Base-by-base conservation (phyloP, 2,888 invertebrate species). In the Crocallis elinguaria region DNA sequence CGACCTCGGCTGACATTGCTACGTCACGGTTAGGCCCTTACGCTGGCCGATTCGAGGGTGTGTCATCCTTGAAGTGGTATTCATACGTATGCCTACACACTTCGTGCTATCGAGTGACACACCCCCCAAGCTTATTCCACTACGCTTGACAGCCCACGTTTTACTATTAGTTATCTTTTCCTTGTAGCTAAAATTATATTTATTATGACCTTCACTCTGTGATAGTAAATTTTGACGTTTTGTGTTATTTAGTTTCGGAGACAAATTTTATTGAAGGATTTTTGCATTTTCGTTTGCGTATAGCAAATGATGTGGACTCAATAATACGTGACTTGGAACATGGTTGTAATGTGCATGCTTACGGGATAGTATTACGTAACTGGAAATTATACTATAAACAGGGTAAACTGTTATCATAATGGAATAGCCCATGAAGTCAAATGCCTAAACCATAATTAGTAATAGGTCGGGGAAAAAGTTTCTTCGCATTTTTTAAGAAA, bases 61-160 rank as follows among this genome's bases (percentile, higher is more conserved):
- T 54, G 54, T 54, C 54, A 49, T 54, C 35, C 48, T 49, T 44
- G 42, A 39, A 30, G 12, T 36, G 42, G 38, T 19, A 43, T 32
- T 23, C 8, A 23, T 33, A 38, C 43, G 43, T 25, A 38, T 19
- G 30, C 11, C 13, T 21, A 35, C 49, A 21, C 16, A 37, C 23
- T 25, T 36, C 21, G 30, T 36, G 17, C 23, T 43, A 36, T 36
- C 29, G 36, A 23, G 23, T 42, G 53, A 44, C 54, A 54, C 54
- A 54, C 54, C 54, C 48, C 45, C 49, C 36, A 8, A 27, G 35
- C 16, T 45, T 27, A 45, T n/a, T 37, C 44, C 51, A 39, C 21
- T 41, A 39, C 39, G 44, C 50, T 46, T 30, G 11, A 30, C 32
- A 25, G 16, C 32, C 19, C 9, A 23, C 42, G 42, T 36, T 42